Conservation (phyloP, 1,140 invertebrate species). For the Ectropis grisescens region DNA sequence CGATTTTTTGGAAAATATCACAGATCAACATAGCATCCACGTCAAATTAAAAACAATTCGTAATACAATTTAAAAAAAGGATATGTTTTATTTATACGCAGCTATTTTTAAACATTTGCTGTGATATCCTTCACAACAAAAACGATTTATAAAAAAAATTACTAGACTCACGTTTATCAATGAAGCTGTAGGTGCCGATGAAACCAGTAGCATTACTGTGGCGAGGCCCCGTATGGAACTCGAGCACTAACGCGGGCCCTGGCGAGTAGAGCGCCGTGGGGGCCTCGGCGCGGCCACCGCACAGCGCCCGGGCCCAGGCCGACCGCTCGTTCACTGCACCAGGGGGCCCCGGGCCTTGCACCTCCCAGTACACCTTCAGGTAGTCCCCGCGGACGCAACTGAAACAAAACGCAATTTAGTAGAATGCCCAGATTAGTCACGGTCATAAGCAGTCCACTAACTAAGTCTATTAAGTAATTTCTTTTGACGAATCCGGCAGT, state of each 20-base stretch:
- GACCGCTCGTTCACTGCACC: slow-evolving; percentile 84
- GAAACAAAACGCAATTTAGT: slow-evolving; percentile 34
- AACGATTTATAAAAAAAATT: too few species aligned
- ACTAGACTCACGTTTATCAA: slow-evolving; percentile 81
- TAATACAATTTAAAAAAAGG: too few species aligned
- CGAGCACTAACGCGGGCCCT: slow-evolving; percentile 82
- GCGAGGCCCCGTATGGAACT: slow-evolving; percentile 79
- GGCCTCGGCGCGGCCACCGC: slow-evolving; percentile 79
- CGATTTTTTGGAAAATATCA: too few species aligned
- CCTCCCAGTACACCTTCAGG: slow-evolving; percentile 80
- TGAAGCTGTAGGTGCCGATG: slow-evolving; percentile 83
- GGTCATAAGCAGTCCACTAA: too few species aligned
- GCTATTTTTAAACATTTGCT: too few species aligned
- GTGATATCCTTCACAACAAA: too few species aligned
- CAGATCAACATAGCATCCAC: background rate
- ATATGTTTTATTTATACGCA: too few species aligned
- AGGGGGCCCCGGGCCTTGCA: slow-evolving; percentile 69
- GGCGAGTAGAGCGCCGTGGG: slow-evolving; percentile 86
- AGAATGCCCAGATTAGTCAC: slow-evolving; percentile 5
- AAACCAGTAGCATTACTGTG: slow-evolving; percentile 80
- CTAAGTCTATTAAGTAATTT: too few species aligned
- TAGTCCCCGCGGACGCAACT: slow-evolving; percentile 85
- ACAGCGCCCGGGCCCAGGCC: slow-evolving; percentile 81
- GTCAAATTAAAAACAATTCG: slow-evolving; percentile 2
- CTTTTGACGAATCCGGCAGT: too few species aligned